Evolutionary conservation across 2,888 invertebrate genomes (phyloP), one percentile per base, ranked within the genome.

Genomic region (Ectemnius cavifrons): DNA sequence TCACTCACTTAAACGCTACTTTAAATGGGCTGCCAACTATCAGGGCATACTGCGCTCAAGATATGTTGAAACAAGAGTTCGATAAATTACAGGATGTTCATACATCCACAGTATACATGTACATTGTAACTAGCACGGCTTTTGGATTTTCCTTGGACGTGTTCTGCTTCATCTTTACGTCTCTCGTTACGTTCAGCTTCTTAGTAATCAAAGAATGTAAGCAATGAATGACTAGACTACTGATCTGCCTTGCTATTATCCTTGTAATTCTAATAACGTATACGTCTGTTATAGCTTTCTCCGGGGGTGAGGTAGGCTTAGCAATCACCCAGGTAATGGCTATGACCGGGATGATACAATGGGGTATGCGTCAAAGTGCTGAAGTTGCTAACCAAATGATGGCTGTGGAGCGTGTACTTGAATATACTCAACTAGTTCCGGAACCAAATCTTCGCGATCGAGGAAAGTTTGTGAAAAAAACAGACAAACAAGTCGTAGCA

Each of bases 331-430:
- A 92, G 72, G 88, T 91, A 2, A 91, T 92, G 87, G 88, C 90
- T 0, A 85, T 92, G 80, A 91, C 91, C 0, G 92, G 92, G 18
- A 92, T 95, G 92, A 91, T 94, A 1, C 94, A 94, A 86, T 97
- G 96, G 94, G 96, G 96, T 0, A 95, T 97, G 88, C 92, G 97
- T 49, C 97, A 97, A 92, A 93, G 96, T 74, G 96, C 97, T 0
- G 97, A 97, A 91, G 94, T 95, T 68, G 92, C 95, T 5, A 96
- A 95, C 73, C 95, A 95, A 84, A 93, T 96, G 88, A 95, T 95
- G 88, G 94, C 95, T 2, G 97, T 97, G 0, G 97, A 98, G 91
- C 92, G 98, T 80, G 94, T 97, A 0, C 89, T 97, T 11, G 96
- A 97, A 86, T 98, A 98, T 90, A 94, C 94, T 0, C 91, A 93